These are phyloP conservation scores for Montipora sp. DNA, from an alignment of 64 coral and sea anemone genomes.

Conservation along the genomic window DNA sequence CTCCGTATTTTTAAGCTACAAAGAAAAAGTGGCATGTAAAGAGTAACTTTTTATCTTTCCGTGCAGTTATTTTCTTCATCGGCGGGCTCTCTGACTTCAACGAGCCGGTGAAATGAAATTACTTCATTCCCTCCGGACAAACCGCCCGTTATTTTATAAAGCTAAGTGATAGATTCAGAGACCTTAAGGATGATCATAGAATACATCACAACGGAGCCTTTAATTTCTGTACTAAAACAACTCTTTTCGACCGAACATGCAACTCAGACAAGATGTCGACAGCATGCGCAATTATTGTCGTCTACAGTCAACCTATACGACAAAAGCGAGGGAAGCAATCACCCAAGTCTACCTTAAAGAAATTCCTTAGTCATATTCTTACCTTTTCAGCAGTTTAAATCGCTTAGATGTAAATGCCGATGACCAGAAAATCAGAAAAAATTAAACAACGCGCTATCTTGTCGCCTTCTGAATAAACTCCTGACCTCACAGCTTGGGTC, in stretches of 20 bases:
- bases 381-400: neutral
- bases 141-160: neutral
- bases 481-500: neutral
- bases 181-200: neutral
- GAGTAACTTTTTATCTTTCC: no score
- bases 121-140: neutral
- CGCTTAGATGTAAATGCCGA: neutral
- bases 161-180: neutral
- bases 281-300: conserved; percentile 17
- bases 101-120: conserved; percentile 8
- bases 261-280: neutral
- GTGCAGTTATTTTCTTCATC: no score
- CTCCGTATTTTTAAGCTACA: no score
- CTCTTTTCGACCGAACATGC: no score
- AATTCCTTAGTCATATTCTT: neutral
- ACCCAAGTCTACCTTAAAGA: neutral
- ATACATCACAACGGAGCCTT: neutral
- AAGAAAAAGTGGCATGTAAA: no score
- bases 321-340: neutral
- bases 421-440: neutral
- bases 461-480: neutral
- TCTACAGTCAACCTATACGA: neutral
- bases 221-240: no score
- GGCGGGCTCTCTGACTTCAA: neutral
- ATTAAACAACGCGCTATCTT: neutral